Conservation (phyloP, 2,888 invertebrate genomes). For the Pristionchus fissidentatus region DNA sequence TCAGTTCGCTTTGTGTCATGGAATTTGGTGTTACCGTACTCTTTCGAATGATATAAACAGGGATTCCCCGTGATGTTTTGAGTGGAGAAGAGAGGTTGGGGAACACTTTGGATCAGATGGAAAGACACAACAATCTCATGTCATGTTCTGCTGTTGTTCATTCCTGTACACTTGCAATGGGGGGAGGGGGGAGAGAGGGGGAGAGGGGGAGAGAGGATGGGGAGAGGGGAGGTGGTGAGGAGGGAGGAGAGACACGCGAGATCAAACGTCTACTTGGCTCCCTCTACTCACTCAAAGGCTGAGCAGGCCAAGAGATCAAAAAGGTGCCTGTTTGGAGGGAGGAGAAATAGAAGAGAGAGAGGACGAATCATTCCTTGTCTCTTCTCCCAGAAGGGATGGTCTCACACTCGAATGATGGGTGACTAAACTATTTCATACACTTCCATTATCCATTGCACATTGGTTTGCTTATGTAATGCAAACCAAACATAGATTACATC, state of each 20-base stretch:
- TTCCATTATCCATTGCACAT: background rate
- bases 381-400: background rate
- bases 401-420: background rate
- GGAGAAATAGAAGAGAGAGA: background rate
- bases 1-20: background rate
- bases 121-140: background rate
- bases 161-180: conserved; percentile 20
- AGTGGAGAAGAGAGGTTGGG: background rate
- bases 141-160: conserved; percentile 21
- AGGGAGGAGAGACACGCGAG: background rate
- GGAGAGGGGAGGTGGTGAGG: background rate
- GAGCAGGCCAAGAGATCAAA: conserved; percentile 46
- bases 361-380: background rate
- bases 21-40: background rate
- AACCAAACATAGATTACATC: too few species aligned
- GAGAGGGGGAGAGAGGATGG: background rate
- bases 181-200: background rate
- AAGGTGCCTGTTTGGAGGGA: conserved; percentile 30
- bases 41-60: background rate
- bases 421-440: background rate
- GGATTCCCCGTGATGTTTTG: conserved; percentile 14
- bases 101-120: conserved; percentile 3
- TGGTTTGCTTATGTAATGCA: background rate
- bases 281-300: conserved; percentile 15
- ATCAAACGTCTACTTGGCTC: conserved; percentile 14